Conservation (phyloP, 37 sponge, comb jelly and placozoan genomes). For the Chondrilla cf. caribensis region DNA sequence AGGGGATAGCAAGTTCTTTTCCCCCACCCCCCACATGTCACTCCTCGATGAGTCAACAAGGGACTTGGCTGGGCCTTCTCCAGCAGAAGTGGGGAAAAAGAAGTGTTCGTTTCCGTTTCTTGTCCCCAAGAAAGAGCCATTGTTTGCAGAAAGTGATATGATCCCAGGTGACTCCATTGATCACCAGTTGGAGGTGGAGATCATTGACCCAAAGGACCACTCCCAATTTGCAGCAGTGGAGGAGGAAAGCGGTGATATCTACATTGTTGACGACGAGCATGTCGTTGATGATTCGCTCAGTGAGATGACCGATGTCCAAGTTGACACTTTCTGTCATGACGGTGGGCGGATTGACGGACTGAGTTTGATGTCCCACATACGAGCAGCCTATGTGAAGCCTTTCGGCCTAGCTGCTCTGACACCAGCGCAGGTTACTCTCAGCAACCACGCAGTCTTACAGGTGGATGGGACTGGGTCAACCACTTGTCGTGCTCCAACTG, state of each 20-base stretch:
- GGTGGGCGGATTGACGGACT: neutral
- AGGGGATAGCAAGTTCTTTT: no score
- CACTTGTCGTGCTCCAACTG: neutral
- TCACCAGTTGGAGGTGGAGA: constrained; percentile 1
- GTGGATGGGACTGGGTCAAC: neutral
- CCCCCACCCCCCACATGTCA: neutral
- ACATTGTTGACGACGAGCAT: constrained; percentile 19
- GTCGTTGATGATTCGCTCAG: neutral
- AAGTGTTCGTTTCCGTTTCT: no score
- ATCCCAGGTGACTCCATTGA: neutral
- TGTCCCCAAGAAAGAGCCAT: neutral
- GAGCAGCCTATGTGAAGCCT: neutral
- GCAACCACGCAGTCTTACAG: neutral
- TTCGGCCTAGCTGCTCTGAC: neutral
- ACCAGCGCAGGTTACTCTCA: neutral
- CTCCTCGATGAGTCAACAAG: neutral
- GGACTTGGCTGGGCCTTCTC: neutral
- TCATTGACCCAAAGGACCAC: constrained; percentile 1
- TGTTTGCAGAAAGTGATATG: neutral
- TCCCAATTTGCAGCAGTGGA: neutral
- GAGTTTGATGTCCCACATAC: neutral
- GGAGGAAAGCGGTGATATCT: neutral
- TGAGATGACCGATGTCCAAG: neutral
- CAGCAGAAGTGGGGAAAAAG: neutral
- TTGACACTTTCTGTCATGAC: constrained; percentile 15